Evolutionary conservation across 2,888 invertebrate genomes (phyloP).

Genomic region (Fragum sueziense): DNA sequence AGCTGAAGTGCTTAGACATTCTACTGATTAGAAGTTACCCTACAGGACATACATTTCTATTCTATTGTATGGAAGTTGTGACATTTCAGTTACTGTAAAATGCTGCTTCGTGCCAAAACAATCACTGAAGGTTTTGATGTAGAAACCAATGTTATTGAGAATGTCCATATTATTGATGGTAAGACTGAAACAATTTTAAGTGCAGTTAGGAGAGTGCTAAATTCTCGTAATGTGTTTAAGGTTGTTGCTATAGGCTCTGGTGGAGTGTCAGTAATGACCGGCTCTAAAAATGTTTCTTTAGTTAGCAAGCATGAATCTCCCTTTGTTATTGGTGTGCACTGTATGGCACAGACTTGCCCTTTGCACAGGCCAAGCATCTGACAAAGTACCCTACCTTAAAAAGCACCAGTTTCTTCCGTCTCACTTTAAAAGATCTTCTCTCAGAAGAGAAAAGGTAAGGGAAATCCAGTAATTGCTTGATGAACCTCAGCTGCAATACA

Average conservation of each 20-base stretch:
- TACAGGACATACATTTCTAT: conserved; percentile 21
- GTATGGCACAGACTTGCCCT: conserved; percentile 15
- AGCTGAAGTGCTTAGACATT: neutral
- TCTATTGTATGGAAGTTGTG: conserved; percentile 29
- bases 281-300: conserved; percentile 2
- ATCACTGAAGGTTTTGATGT: conserved; percentile 17
- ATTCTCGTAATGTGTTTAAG: conserved; percentile 19
- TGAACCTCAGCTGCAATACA: conserved; percentile 16
- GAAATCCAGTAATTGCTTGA: conserved; percentile 1
- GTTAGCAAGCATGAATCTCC: conserved; percentile 7
- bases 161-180: conserved; percentile 24
- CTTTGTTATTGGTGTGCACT: conserved; percentile 25
- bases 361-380: conserved; percentile 20
- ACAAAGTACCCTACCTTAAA: conserved; percentile 16
- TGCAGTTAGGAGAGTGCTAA: neutral
- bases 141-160: conserved; percentile 27
- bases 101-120: neutral
- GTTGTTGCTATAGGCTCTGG: conserved; percentile 20
- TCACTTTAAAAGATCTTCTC: conserved; percentile 30
- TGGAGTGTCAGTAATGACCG: conserved; percentile 30
- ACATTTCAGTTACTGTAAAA: conserved; percentile 20
- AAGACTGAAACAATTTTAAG: conserved; percentile 7
- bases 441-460: conserved; percentile 19
- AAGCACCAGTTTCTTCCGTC: neutral
- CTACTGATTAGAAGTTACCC: neutral